phyloP scores from a whole-genome alignment of 2,888 invertebrate species.

The Ochropleura plecta region DNA sequence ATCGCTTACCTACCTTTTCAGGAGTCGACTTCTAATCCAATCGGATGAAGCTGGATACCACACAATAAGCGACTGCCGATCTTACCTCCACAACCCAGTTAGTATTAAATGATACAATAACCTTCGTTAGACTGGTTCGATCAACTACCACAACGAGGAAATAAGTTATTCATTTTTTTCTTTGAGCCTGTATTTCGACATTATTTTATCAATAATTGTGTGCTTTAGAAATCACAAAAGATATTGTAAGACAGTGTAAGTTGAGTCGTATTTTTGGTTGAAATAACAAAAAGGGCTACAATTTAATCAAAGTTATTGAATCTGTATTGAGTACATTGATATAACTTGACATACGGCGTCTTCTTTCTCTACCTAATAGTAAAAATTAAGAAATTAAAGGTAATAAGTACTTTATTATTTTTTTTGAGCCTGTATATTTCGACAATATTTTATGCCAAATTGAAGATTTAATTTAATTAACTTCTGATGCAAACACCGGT shows the following conservation, averaged over 20 bases:
- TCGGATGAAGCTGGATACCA: no score
- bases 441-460: not conserved
- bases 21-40: not conserved
- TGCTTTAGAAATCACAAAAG: no score
- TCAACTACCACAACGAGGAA: no score
- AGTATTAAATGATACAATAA: not conserved
- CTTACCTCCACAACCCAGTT: not conserved
- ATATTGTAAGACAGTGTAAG: no score
- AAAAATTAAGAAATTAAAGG: no score
- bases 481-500: not conserved
- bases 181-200: not conserved
- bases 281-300: not conserved
- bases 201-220: not conserved
- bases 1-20: no score
- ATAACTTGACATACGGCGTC: no score
- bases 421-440: not conserved
- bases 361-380: no score
- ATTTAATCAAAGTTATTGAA: not conserved
- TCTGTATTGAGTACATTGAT: not conserved
- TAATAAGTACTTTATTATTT: no score
- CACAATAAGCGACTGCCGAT: no score
- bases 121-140: no score
- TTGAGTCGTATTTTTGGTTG: not conserved
- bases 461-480: conserved; percentile 1
- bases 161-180: no score